Conservation (phyloP, 2,113 vertebrate species). For the Tenrec ecaudatus region DNA sequence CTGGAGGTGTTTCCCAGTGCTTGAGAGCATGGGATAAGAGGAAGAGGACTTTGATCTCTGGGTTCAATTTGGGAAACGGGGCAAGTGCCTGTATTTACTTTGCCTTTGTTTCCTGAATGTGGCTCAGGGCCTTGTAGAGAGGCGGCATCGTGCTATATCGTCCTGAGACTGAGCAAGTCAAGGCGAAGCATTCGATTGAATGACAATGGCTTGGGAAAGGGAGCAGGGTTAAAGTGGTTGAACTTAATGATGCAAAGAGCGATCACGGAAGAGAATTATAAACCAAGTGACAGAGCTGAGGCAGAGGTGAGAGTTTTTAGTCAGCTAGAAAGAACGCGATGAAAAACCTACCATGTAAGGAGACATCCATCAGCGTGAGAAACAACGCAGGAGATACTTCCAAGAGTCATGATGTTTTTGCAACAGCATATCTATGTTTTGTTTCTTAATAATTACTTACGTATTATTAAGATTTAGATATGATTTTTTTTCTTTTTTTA, state of each 20-base stretch:
- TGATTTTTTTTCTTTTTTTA: no score
- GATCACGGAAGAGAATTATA: constrained; percentile 59
- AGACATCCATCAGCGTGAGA: background rate
- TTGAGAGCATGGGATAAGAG: background rate
- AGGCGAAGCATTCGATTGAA: constrained; percentile 47
- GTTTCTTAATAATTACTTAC: constrained; percentile 15
- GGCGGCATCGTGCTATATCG: constrained; percentile 47
- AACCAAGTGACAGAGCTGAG: constrained; percentile 27
- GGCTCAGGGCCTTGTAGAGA: constrained; percentile 51
- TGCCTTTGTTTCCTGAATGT: constrained; percentile 27
- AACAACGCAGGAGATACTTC: constrained; percentile 8
- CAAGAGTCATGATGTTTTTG: background rate
- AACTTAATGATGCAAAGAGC: constrained; percentile 73
- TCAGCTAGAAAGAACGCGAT: background rate
- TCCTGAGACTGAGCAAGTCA: constrained; percentile 40
- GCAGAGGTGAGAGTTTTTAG: constrained; percentile 27
- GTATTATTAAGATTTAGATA: background rate
- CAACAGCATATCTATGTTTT: background rate
- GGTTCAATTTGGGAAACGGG: constrained; percentile 14
- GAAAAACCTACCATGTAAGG: constrained; percentile 21
- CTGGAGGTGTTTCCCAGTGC: background rate
- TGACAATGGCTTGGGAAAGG: constrained; percentile 62
- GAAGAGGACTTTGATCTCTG: constrained; percentile 13
- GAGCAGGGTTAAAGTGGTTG: constrained; percentile 63
- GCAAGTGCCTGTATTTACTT: background rate